A percentile compares a stretch with the other conserved stretches of the same genome.
Evolutionary conservation across 2,888 invertebrate genomes (phyloP).

Genomic region (Tromatobia lineatoria): DNA sequence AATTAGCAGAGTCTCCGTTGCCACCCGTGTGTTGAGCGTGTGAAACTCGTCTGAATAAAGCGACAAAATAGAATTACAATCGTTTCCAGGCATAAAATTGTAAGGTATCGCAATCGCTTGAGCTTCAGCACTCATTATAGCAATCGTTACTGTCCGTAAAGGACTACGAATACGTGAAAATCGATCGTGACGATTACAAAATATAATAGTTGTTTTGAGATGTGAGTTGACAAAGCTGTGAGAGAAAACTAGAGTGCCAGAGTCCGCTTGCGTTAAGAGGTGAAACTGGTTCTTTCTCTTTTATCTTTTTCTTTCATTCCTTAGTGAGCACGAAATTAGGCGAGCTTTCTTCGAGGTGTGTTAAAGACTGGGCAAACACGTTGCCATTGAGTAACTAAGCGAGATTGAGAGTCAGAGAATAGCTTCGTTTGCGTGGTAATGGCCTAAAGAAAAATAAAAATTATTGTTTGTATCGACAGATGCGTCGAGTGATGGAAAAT

Average conservation of each 20-base stretch:
- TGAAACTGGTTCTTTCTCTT: constrained; percentile 24
- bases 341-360: constrained; percentile 62
- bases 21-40: constrained; percentile 45
- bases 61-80: constrained; percentile 25
- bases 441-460: constrained; percentile 68
- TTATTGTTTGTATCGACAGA: constrained; percentile 52
- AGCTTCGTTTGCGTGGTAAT: constrained; percentile 64
- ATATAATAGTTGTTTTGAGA: constrained; percentile 67
- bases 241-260: constrained; percentile 49
- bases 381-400: constrained; percentile 39
- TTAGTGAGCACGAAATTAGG: constrained; percentile 56
- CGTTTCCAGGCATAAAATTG: constrained; percentile 61
- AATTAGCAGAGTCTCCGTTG: constrained; percentile 41
- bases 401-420: constrained; percentile 51
- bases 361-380: constrained; percentile 57
- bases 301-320: constrained; percentile 40
- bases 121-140: constrained; percentile 72
- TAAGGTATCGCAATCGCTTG: constrained; percentile 70
- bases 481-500: constrained; percentile 45
- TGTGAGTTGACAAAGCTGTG: constrained; percentile 28
- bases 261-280: constrained; percentile 36
- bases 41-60: constrained; percentile 53
- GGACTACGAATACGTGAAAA: constrained; percentile 41
- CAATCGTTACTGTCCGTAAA: constrained; percentile 61
- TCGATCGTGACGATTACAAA: constrained; percentile 53